A percentile compares a stretch with the other conserved stretches of the same genome.
Conservation (phyloP, 2,113 vertebrate species). For the Plectropomus leopardus region DNA sequence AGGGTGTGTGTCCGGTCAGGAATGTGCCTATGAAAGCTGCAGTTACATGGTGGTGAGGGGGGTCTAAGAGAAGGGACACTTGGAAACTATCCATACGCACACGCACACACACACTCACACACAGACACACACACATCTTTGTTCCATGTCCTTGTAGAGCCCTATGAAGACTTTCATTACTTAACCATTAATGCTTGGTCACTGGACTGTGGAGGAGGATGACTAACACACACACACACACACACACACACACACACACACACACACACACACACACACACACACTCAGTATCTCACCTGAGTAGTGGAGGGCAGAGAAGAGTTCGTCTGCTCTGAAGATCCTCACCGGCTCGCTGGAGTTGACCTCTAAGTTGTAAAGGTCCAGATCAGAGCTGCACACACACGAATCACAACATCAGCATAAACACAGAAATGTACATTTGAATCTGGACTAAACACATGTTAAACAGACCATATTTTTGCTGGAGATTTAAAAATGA, state of each 20-base stretch:
- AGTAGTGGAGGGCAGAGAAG: constrained; percentile 95
- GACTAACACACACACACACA: constrained; percentile 20
- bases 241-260: constrained; percentile 27
- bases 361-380: constrained; percentile 84
- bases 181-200: constrained; percentile 58
- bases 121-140: constrained; percentile 35
- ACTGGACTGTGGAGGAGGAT: constrained; percentile 47
- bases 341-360: constrained; percentile 85
- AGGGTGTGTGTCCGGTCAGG: constrained; percentile 61
- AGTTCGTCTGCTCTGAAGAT: constrained; percentile 93
- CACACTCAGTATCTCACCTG: constrained; percentile 84
- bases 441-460: background rate
- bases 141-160: constrained; percentile 43
- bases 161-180: constrained; percentile 55
- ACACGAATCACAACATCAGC: background rate
- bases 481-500: too few relatives aligned
- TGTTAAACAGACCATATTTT: background rate
- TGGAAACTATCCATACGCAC: constrained; percentile 31
- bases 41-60: constrained; percentile 56
- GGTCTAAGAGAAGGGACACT: constrained; percentile 51
- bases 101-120: constrained; percentile 5
- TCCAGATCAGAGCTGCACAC: constrained; percentile 84
- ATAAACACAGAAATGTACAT: background rate
- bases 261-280: constrained; percentile 40
- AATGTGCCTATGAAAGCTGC: constrained; percentile 74